Conservation (phyloP, 2,797 vertebrate species). For the Xenentodon cancila region DNA sequence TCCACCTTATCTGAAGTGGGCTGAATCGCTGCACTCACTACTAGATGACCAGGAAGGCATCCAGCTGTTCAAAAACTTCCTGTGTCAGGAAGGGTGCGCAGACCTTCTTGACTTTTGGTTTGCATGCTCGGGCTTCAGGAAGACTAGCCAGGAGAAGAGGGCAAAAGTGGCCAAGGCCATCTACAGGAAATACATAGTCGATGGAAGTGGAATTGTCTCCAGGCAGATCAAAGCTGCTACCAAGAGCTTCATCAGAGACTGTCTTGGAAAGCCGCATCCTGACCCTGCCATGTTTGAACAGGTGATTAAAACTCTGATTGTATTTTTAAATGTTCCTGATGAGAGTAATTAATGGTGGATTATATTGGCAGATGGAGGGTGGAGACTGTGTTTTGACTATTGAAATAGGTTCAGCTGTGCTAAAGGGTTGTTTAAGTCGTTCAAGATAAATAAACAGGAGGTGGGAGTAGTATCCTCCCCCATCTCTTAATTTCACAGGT, state of each 20-base stretch:
- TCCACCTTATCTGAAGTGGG: conserved; percentile 94
- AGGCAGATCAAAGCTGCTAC: conserved; percentile 92
- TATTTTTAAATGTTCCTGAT: neutral
- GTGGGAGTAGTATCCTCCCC: too few species aligned
- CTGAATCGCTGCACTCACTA: conserved; percentile 92
- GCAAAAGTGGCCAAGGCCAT: conserved; percentile 95
- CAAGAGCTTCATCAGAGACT: conserved; percentile 93
- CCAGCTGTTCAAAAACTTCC: conserved; percentile 92
- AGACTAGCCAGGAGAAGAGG: conserved; percentile 86
- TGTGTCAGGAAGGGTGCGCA: conserved; percentile 90
- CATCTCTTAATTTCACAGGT: too few species aligned
- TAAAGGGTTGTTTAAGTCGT: too few species aligned
- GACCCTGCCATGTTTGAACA: conserved; percentile 94
- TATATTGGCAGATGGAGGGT: too few species aligned
- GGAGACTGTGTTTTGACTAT: too few species aligned
- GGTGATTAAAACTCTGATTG: conserved; percentile 51
- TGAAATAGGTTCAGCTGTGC: too few species aligned
- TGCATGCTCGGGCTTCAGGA: conserved; percentile 94
- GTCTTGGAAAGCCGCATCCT: conserved; percentile 89
- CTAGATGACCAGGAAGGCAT: conserved; percentile 96
- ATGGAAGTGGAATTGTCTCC: conserved; percentile 89
- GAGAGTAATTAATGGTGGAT: too few species aligned
- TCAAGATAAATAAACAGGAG: too few species aligned
- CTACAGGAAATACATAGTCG: conserved; percentile 95
- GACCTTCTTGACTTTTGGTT: conserved; percentile 99